Conservation (phyloP, 2,888 invertebrate genomes). For the Torymus aiolomorphi region DNA sequence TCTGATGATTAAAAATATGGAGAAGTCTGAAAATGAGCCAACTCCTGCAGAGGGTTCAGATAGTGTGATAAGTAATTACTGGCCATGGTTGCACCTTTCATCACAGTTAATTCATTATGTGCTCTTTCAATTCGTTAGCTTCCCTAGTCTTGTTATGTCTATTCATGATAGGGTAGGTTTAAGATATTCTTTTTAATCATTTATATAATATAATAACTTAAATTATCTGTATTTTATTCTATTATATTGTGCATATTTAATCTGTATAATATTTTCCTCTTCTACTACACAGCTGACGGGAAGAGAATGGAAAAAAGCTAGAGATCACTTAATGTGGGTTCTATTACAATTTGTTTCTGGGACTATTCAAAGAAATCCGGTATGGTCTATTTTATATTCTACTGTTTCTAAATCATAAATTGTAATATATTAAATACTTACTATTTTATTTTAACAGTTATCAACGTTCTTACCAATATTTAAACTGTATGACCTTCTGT, state of each 20-base stretch:
- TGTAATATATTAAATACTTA: constrained; percentile 57
- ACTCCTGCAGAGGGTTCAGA: constrained; percentile 79
- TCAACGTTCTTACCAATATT: constrained; percentile 93
- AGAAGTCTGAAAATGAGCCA: constrained; percentile 86
- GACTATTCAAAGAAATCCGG: constrained; percentile 94
- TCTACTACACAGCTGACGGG: constrained; percentile 79
- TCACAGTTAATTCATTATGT: constrained; percentile 97
- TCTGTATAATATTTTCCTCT: constrained; percentile 16
- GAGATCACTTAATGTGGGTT: constrained; percentile 99
- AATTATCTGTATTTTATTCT: constrained; percentile 20
- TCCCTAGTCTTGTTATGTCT: constrained; percentile 93
- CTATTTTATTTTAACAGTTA: constrained; percentile 76
- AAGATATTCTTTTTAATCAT: constrained; percentile 3
- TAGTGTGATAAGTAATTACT: constrained; percentile 83
- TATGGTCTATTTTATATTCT: constrained; percentile 72
- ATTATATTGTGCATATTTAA: no score
- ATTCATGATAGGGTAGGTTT: constrained; percentile 85
- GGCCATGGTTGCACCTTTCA: constrained; percentile 94
- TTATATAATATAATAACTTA: constrained; percentile 20
- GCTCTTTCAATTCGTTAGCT: constrained; percentile 94
- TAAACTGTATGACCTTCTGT: constrained; percentile 92
- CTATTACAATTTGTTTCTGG: constrained; percentile 97
- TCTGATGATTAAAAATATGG: constrained; percentile 93
- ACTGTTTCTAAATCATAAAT: constrained; percentile 56
- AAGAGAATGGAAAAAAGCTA: constrained; percentile 89